Evolutionary conservation across 2,797 vertebrate species (phyloP).

Genomic region (Oreortyx pictus): DNA sequence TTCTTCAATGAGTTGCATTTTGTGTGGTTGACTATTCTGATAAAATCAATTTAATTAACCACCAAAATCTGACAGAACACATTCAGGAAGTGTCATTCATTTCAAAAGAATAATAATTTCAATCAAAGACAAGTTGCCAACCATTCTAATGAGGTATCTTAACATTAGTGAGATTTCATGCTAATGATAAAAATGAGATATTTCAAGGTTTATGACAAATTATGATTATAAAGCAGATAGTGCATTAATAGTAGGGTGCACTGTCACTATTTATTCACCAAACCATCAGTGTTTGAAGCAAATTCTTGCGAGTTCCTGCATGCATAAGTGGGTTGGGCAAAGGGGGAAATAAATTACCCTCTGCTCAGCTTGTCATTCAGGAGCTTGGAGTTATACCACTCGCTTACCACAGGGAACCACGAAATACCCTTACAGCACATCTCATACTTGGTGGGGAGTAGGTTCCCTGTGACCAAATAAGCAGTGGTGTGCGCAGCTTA

Average conservation of each 20-base stretch:
- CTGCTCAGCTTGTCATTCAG: conserved; percentile 48
- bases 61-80: conserved; percentile 74
- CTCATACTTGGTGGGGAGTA: background rate
- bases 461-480: conserved; percentile 6
- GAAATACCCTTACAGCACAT: background rate
- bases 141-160: conserved; percentile 74
- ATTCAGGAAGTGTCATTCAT: conserved; percentile 75
- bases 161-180: conserved; percentile 71
- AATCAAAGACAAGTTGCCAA: conserved; percentile 75
- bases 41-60: conserved; percentile 80
- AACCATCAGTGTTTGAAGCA: conserved; percentile 59
- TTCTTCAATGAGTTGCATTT: conserved; percentile 70
- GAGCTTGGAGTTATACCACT: background rate
- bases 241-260: conserved; percentile 72
- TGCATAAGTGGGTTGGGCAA: background rate
- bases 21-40: conserved; percentile 73
- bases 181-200: conserved; percentile 74
- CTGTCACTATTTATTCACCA: conserved; percentile 69
- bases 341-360: conserved; percentile 22
- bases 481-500: background rate
- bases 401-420: background rate
- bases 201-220: conserved; percentile 70
- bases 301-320: conserved; percentile 41
- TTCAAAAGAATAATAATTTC: conserved; percentile 78
- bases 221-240: conserved; percentile 58